Evolutionary conservation across 2,888 invertebrate genomes (phyloP).

Genomic region (Agrotis ipsilon): DNA sequence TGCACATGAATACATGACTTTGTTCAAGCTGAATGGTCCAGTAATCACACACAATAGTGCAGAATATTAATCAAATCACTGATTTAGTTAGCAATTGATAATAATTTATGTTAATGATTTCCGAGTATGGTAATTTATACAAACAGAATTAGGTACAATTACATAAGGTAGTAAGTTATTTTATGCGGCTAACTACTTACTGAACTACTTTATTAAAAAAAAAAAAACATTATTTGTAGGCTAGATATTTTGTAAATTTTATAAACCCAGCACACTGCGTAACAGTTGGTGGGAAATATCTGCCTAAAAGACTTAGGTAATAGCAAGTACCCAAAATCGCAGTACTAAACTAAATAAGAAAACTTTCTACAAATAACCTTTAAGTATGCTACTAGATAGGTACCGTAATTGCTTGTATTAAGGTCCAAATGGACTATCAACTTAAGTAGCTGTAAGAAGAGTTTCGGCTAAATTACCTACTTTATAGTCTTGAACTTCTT

Average conservation of each 20-base stretch:
- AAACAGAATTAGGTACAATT: not conserved
- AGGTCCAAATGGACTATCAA: not conserved
- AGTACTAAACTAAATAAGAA: not conserved
- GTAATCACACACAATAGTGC: conserved; percentile 29
- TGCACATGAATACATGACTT: conserved; percentile 32
- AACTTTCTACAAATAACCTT: not conserved
- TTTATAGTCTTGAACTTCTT: not conserved
- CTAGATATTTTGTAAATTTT: too few species aligned
- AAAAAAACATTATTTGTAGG: too few species aligned
- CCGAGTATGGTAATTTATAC: conserved; percentile 4
- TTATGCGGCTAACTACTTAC: not conserved
- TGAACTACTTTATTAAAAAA: too few species aligned
- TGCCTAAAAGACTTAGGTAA: not conserved
- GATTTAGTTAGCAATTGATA: conserved; percentile 17
- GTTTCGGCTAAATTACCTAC: not conserved
- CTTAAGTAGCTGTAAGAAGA: not conserved
- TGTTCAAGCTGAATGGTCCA: conserved; percentile 16
- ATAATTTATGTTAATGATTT: conserved; percentile 26
- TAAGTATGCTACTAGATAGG: too few species aligned
- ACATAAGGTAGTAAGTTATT: not conserved
- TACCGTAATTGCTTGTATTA: not conserved
- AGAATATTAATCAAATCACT: conserved; percentile 38
- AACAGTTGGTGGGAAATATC: too few species aligned
- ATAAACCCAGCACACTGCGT: too few species aligned
- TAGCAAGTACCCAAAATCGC: not conserved